phyloP scores from a whole-genome alignment of 2,888 invertebrate species.

The Escarpia spicata region DNA sequence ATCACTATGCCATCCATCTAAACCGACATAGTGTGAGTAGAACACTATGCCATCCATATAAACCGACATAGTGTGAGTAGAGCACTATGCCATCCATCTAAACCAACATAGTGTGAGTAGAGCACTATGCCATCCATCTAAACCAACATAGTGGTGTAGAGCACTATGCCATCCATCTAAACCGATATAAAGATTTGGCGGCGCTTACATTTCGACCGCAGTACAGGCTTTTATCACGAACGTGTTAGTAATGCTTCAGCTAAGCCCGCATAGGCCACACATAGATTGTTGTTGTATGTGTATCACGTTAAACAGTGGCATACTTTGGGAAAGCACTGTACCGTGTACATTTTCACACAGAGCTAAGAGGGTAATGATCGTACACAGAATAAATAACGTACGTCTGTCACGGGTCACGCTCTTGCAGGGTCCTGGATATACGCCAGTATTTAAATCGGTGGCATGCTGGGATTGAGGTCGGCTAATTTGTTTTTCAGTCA shows the following conservation, averaged over 20 bases:
- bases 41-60: no score
- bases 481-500: background rate
- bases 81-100: no score
- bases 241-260: background rate
- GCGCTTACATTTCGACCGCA: no score
- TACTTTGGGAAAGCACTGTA: background rate
- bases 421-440: background rate
- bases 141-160: no score
- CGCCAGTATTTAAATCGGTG: background rate
- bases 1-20: no score
- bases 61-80: no score
- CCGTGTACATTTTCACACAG: background rate
- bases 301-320: background rate
- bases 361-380: background rate
- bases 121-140: no score
- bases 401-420: background rate
- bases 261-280: background rate
- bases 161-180: background rate
- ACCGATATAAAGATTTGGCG: no score
- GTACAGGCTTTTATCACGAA: no score
- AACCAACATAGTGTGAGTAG: no score
- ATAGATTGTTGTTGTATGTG: background rate
- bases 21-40: no score
- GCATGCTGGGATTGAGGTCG: background rate
- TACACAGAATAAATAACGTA: background rate